phyloP scores from a whole-genome alignment of 2,888 invertebrate genomes.

The Bombylius discolor region DNA sequence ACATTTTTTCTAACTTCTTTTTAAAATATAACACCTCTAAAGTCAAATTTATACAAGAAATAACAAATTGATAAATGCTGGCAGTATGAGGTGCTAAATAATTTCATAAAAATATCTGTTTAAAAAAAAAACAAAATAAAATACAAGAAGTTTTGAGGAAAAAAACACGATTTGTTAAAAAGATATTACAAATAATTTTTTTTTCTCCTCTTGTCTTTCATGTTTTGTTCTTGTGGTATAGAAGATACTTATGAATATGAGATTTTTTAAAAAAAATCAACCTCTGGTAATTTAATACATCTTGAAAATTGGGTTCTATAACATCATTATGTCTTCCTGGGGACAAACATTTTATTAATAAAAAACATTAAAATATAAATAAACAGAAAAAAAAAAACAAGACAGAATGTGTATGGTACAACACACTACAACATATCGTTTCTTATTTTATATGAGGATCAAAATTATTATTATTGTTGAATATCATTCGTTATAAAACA shows the following conservation, averaged over 20 bases:
- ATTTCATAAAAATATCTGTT: conserved; percentile 3
- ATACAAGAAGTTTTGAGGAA: background rate
- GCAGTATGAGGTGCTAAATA: conserved; percentile 7
- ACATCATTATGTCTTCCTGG: conserved; percentile 8
- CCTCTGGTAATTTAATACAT: conserved; percentile 4
- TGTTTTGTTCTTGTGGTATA: background rate
- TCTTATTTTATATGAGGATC: background rate
- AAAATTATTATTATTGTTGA: background rate
- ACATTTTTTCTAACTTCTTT: too few relatives aligned
- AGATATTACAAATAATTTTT: background rate
- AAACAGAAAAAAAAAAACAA: background rate
- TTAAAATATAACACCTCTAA: too few relatives aligned
- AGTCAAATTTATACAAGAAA: background rate
- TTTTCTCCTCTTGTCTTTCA: background rate
- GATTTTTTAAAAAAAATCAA: background rate
- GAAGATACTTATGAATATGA: background rate
- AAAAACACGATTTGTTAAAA: background rate
- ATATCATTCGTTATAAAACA: background rate
- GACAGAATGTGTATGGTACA: too few relatives aligned
- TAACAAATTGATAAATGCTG: background rate
- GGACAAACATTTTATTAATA: conserved; percentile 3
- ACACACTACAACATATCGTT: background rate
- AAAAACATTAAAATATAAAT: background rate
- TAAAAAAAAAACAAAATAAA: background rate
- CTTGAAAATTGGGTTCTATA: conserved; percentile 1